Percentiles rank a stretch among this genome's conserved stretches.
phyloP scores from a whole-genome alignment of 1,140 invertebrate species.

The Drosophila neocordata region DNA sequence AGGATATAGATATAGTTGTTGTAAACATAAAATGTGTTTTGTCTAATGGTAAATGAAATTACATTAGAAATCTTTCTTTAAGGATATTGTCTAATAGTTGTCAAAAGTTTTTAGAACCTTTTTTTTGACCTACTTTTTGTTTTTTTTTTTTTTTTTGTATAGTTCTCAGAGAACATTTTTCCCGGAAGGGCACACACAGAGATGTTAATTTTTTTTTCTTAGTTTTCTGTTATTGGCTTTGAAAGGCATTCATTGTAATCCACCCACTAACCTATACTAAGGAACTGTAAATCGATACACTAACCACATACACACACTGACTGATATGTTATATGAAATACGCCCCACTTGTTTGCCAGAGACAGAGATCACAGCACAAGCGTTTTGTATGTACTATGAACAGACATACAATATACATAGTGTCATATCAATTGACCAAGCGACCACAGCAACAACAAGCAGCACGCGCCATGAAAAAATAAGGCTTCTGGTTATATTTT shows the following conservation, averaged over 20 bases:
- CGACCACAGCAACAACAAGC: conserved; percentile 45
- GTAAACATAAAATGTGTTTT: too few relatives aligned
- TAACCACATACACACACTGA: background rate
- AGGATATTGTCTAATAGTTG: background rate
- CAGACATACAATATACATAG: background rate
- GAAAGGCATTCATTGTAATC: background rate
- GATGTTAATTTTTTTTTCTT: too few relatives aligned
- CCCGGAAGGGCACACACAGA: too few relatives aligned
- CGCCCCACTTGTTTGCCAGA: conserved; percentile 47
- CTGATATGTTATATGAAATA: conserved; percentile 22
- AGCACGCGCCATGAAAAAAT: conserved; percentile 19
- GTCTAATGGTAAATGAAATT: too few relatives aligned
- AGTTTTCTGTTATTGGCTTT: background rate
- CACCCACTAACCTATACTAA: too few relatives aligned
- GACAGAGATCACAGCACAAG: background rate
- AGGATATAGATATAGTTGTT: background rate
- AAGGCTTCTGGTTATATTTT: conserved; percentile 44
- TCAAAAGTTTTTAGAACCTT: too few relatives aligned
- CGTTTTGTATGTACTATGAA: conserved; percentile 9
- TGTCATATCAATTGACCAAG: conserved; percentile 47
- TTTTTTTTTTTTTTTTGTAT: too few relatives aligned
- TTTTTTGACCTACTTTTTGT: too few relatives aligned
- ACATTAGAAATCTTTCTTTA: too few relatives aligned
- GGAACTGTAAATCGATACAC: too few relatives aligned
- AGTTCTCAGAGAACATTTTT: too few relatives aligned